Evolutionary conservation across 1,140 invertebrate species (phyloP).

Genomic region (Cyclargus thomasi): DNA sequence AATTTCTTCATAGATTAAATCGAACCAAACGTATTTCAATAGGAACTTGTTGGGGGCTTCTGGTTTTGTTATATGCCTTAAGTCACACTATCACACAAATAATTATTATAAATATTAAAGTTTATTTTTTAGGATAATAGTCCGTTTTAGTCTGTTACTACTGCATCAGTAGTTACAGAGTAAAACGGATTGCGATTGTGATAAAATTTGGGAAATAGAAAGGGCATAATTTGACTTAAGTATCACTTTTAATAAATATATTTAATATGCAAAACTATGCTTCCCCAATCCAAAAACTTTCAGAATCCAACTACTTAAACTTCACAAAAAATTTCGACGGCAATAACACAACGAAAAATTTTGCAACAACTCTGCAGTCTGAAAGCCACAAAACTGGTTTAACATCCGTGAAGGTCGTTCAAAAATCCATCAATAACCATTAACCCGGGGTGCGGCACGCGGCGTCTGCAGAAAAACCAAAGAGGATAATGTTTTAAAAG

Average conservation of each 20-base stretch:
- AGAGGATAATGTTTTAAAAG: not conserved
- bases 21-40: slow-evolving; percentile 24
- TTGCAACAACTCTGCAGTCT: not conserved
- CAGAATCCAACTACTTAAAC: too few relatives aligned
- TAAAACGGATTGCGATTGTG: too few relatives aligned
- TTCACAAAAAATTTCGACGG: too few relatives aligned
- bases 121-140: too few relatives aligned
- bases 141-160: too few relatives aligned
- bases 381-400: slow-evolving; percentile 9
- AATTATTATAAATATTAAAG: too few relatives aligned
- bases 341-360: not conserved
- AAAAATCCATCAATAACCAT: not conserved
- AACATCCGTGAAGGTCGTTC: slow-evolving; percentile 4
- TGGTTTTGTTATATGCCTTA: not conserved
- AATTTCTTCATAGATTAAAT: slow-evolving; percentile 36
- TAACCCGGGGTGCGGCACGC: not conserved
- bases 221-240: too few relatives aligned
- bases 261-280: too few relatives aligned
- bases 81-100: not conserved
- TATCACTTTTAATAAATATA: too few relatives aligned
- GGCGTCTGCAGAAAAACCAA: not conserved
- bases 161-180: too few relatives aligned
- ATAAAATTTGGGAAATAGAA: too few relatives aligned
- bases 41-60: slow-evolving; percentile 2
- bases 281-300: too few relatives aligned